phyloP scores from a whole-genome alignment of 2,113 vertebrate genomes.

The Caloenas nicobarica region DNA sequence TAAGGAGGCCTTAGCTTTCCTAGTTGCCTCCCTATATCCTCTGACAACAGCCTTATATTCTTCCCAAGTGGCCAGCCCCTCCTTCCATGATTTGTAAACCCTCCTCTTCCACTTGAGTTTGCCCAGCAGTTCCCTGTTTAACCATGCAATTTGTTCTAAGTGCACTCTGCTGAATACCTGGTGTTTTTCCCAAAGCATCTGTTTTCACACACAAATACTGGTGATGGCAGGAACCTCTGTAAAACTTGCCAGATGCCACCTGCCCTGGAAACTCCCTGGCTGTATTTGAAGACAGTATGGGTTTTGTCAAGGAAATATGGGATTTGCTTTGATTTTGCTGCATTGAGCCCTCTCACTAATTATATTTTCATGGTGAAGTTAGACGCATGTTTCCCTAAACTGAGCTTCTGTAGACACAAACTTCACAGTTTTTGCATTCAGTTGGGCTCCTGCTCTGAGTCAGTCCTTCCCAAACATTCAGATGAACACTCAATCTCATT shows the following conservation, averaged over 20 bases:
- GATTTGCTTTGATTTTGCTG: neutral
- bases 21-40: no score
- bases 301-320: neutral
- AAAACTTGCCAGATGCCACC: neutral
- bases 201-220: neutral
- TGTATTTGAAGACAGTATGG: neutral
- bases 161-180: neutral
- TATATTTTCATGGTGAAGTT: neutral
- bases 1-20: no score
- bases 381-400: neutral
- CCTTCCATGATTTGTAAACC: no score
- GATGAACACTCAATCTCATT: neutral
- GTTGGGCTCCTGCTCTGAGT: neutral
- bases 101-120: no score
- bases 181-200: neutral
- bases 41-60: no score
- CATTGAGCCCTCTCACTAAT: neutral
- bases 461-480: neutral
- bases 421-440: neutral
- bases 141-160: neutral
- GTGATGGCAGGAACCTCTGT: neutral
- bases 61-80: no score
- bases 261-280: neutral
- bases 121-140: no score
- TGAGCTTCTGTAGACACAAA: neutral